Conservation (phyloP, 64 coral and sea anemone genomes). For the Hydrozoanthus tunicans region DNA sequence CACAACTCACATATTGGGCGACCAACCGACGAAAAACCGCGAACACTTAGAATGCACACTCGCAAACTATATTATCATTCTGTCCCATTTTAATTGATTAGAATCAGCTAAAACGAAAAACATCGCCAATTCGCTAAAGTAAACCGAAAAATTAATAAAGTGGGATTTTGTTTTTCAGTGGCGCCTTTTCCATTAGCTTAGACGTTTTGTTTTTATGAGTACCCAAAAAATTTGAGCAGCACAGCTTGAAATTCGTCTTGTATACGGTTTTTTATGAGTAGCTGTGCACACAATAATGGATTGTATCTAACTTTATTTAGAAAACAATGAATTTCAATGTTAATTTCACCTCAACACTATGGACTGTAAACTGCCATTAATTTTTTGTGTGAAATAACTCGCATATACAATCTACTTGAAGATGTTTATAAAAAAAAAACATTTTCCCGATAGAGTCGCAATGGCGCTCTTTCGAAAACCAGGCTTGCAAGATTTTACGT, state of each 20-base stretch:
- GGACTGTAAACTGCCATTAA: background rate
- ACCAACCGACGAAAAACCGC: too few species aligned
- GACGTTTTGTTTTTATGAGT: background rate
- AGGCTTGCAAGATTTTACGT: too few species aligned
- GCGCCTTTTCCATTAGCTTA: conserved; percentile 6
- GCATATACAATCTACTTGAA: background rate
- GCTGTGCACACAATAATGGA: background rate
- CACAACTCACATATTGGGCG: background rate
- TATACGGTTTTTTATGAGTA: background rate
- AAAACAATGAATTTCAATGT: conserved; percentile 5
- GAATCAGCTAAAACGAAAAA: background rate
- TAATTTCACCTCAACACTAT: background rate
- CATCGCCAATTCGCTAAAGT: conserved; percentile 6
- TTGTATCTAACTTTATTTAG: background rate
- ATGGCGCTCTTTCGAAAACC: too few species aligned
- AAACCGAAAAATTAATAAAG: conserved; percentile 3
- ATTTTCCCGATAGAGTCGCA: background rate
- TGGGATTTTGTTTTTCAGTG: background rate
- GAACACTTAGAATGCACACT: background rate
- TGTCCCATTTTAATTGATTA: background rate
- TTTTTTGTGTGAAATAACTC: background rate
- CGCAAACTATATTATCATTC: background rate
- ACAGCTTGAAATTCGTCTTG: background rate
- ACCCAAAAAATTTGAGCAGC: background rate
- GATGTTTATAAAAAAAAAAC: background rate